These are phyloP conservation scores for Xenopus borealis DNA, from an alignment of 2,113 vertebrate genomes.

Conservation along the genomic window DNA sequence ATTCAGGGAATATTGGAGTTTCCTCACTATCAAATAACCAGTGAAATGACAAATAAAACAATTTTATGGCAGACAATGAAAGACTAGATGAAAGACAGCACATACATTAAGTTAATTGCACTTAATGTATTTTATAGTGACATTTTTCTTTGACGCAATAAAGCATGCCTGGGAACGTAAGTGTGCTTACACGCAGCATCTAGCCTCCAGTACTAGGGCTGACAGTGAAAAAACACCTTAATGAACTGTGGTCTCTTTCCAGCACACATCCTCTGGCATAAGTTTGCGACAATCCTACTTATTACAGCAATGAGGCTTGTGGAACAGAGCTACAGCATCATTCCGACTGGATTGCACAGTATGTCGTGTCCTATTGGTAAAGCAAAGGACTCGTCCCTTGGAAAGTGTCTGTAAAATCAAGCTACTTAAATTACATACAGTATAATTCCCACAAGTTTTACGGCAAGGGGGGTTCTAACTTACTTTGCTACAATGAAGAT, in stretches of 20 bases:
- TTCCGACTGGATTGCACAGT: background rate
- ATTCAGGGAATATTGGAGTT: too few relatives aligned
- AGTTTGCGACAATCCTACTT: conserved; percentile 11
- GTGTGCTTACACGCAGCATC: background rate
- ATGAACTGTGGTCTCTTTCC: background rate
- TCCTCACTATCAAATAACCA: too few relatives aligned
- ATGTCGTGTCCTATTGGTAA: conserved; percentile 23
- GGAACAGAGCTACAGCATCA: conserved; percentile 22
- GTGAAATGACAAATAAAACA: too few relatives aligned
- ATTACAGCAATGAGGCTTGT: conserved; percentile 16
- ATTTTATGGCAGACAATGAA: too few relatives aligned
- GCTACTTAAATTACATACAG: conserved; percentile 28
- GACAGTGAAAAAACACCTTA: conserved; percentile 1
- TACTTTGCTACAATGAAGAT: background rate
- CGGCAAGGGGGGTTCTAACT: background rate
- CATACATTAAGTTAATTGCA: background rate
- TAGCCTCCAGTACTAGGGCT: background rate
- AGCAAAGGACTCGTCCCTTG: conserved; percentile 28
- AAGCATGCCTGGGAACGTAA: background rate
- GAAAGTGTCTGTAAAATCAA: conserved; percentile 32
- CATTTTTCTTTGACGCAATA: background rate
- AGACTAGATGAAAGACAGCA: too few relatives aligned
- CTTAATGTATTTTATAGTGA: background rate
- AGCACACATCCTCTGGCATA: conserved; percentile 8
- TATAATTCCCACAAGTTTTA: conserved; percentile 9